Conservation (phyloP, 2,797 vertebrate genomes). For the Podarcis siculus region DNA sequence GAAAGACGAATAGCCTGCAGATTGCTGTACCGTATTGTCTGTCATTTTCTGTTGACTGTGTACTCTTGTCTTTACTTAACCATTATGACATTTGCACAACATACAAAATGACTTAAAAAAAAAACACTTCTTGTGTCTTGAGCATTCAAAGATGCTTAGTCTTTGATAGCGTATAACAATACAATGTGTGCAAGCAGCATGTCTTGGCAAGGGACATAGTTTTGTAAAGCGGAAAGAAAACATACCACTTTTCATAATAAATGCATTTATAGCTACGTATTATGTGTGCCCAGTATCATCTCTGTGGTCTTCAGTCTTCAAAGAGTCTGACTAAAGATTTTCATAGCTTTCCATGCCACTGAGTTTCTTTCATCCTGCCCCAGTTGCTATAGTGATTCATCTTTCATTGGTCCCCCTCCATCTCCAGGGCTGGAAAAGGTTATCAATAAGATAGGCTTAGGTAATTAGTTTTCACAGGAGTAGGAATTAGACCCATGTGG, state of each 20-base stretch:
- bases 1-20: neutral
- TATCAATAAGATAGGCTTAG: neutral
- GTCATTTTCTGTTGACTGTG: conserved; percentile 13
- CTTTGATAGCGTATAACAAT: neutral
- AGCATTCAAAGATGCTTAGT: neutral
- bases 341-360: neutral
- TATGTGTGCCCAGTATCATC: neutral
- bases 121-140: neutral
- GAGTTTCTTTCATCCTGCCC: neutral
- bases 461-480: conserved; percentile 6
- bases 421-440: neutral
- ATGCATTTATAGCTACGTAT: neutral
- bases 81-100: neutral
- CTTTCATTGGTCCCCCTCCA: neutral
- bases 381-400: neutral
- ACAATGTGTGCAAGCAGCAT: neutral
- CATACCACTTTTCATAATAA: neutral
- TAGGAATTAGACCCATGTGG: neutral
- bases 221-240: neutral
- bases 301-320: neutral
- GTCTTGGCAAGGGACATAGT: neutral
- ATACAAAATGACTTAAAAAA: neutral
- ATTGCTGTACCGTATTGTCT: neutral
- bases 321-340: neutral
- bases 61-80: neutral